Evolutionary conservation across 2,888 invertebrate species (phyloP), one percentile per base, ranked within the genome.

Genomic region (Xanthorhoe designata): DNA sequence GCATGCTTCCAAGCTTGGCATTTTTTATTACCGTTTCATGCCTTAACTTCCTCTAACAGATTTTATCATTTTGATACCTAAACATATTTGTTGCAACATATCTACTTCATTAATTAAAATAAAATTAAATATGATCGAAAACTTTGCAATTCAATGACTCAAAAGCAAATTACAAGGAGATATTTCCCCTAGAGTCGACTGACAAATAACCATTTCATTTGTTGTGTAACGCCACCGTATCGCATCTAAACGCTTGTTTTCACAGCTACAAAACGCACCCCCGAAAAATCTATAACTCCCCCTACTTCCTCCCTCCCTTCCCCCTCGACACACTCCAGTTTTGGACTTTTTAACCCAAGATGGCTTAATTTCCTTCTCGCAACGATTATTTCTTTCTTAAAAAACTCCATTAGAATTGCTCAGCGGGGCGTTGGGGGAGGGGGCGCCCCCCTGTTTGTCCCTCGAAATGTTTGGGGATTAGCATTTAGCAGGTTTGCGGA

Each of bases 341-440:
- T 87, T 86, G 86, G 86, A 88, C 88, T 87, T 89, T 91, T 91
- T 88, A 88, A 87, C 85, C 87, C 87, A 86, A 91, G 90, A 91
- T 89, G 91, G 87, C 91, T 91, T 90, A 89, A 91, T 91, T 91
- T 90, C 85, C 87, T 86, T 83, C 83, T 83, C 81, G 76, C 81
- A 77, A 78, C 83, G 81, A 86, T 84, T 83, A 84, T 85, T 85
- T 81, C 80, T 84, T 87, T 84, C 87, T 87, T 85, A 74, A 82
- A 86, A 88, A 87, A 85, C 84, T 84, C 86, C 85, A 86, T 89
- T 89, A 89, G 84, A 80, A 84, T 79, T 77, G 83, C 75, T 80
- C 76, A 75, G 78, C 71, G 66, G 68, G 64, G 67, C 70, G 68
- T 75, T 55, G 72, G 69, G 66, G 72, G 64, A 66, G 65, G 62